phyloP scores from a whole-genome alignment of 2,113 vertebrate genomes.

The Psettodes erumei region DNA sequence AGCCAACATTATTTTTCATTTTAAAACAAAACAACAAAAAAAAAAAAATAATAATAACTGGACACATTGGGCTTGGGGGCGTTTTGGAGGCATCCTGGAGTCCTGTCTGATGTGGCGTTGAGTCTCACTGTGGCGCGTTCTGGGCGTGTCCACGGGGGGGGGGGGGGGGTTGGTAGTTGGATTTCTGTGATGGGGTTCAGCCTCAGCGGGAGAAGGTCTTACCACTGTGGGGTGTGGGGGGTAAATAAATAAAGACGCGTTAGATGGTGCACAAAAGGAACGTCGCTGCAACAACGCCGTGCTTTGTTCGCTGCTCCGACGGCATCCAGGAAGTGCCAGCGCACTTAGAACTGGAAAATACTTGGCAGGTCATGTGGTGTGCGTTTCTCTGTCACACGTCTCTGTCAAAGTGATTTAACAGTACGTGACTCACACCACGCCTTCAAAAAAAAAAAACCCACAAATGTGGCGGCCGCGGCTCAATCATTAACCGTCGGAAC shows the following conservation, averaged over 20 bases:
- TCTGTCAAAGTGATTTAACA: background rate
- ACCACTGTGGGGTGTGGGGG: slow-evolving; percentile 91
- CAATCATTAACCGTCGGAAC: slow-evolving; percentile 25
- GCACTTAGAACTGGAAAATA: no score
- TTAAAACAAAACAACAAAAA: slow-evolving; percentile 26
- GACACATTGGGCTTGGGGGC: slow-evolving; percentile 51
- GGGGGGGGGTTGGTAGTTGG: no score
- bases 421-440: background rate
- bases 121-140: slow-evolving; percentile 53
- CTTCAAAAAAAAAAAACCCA: no score
- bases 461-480: background rate
- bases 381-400: background rate
- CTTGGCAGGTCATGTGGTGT: background rate
- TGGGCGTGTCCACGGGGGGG: slow-evolving; percentile 43
- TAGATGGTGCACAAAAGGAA: background rate
- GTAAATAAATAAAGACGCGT: slow-evolving; percentile 32
- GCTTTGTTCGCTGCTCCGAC: background rate
- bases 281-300: background rate
- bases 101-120: slow-evolving; percentile 63
- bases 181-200: slow-evolving; percentile 5
- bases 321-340: no score
- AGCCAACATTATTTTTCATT: slow-evolving; percentile 57
- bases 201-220: slow-evolving; percentile 95
- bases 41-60: slow-evolving; percentile 27
- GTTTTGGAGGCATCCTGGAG: slow-evolving; percentile 53